These are phyloP conservation scores for Lepidostoma basale DNA, from an alignment of 1,140 invertebrate genomes.

Conservation along the genomic window DNA sequence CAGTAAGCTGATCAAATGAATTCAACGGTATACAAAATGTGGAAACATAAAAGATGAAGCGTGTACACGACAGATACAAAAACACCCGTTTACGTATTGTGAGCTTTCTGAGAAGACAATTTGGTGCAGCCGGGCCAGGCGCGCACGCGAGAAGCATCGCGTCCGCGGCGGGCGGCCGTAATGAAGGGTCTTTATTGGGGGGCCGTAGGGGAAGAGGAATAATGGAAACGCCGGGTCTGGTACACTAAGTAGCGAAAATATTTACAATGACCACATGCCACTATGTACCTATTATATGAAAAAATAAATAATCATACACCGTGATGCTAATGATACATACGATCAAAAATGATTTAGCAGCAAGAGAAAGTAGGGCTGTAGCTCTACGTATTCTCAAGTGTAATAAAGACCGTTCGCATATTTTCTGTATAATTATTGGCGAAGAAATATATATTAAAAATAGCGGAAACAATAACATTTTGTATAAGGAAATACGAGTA, in stretches of 20 bases:
- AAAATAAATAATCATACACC: too few species aligned
- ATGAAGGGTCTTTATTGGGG: slow-evolving; percentile 16
- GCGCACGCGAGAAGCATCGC: slow-evolving; percentile 12
- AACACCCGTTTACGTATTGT: background rate
- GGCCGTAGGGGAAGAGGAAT: background rate
- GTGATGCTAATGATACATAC: too few species aligned
- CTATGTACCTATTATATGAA: too few species aligned
- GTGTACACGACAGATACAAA: background rate
- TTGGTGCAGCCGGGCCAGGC: background rate
- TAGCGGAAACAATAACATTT: too few species aligned
- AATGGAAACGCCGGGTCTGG: background rate
- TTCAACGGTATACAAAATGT: background rate
- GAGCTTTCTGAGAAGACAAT: slow-evolving; percentile 7
- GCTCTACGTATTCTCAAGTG: too few species aligned
- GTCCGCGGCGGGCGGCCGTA: slow-evolving; percentile 6
- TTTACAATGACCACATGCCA: slow-evolving; percentile 16
- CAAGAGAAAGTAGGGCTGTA: too few species aligned
- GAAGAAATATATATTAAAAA: too few species aligned
- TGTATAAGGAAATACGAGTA: too few species aligned
- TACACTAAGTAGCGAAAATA: slow-evolving; percentile 4
- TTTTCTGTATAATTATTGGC: too few species aligned
- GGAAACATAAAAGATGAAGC: background rate
- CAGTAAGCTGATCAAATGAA: background rate
- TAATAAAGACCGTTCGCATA: too few species aligned
- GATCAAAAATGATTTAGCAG: too few species aligned